Conservation (phyloP, 2,888 invertebrate genomes). For the Eilema sororculum region DNA sequence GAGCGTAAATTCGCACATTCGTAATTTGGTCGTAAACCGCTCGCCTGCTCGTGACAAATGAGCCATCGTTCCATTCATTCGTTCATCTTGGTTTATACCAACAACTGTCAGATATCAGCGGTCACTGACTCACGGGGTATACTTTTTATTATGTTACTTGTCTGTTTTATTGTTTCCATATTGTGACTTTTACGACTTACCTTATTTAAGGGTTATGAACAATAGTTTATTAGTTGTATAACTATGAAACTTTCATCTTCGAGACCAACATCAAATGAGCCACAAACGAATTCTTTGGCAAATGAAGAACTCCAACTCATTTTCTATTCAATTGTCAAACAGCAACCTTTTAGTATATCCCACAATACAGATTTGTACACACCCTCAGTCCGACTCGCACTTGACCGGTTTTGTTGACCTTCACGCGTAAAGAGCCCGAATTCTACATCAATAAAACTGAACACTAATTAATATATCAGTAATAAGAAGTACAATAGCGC, state of each 20-base stretch:
- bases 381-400: neutral
- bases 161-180: neutral
- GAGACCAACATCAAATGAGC: too few species aligned
- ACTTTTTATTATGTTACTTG: slow-evolving; percentile 1
- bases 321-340: too few species aligned
- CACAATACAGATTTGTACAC: neutral
- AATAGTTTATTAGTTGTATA: neutral
- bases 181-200: neutral
- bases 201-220: neutral
- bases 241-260: neutral
- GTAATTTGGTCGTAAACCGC: slow-evolving; percentile 34
- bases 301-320: too few species aligned
- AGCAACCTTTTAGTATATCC: too few species aligned
- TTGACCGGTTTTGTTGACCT: neutral
- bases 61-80: slow-evolving; percentile 45
- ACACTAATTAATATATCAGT: neutral
- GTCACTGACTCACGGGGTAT: neutral
- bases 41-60: slow-evolving; percentile 45
- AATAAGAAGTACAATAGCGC: neutral
- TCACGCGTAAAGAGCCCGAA: neutral
- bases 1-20: slow-evolving; percentile 23
- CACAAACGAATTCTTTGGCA: too few species aligned
- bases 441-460: neutral
- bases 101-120: slow-evolving; percentile 28
- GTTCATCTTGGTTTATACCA: slow-evolving; percentile 32